phyloP scores from a whole-genome alignment of 2,797 vertebrate genomes.

The Lagodon rhomboides region DNA sequence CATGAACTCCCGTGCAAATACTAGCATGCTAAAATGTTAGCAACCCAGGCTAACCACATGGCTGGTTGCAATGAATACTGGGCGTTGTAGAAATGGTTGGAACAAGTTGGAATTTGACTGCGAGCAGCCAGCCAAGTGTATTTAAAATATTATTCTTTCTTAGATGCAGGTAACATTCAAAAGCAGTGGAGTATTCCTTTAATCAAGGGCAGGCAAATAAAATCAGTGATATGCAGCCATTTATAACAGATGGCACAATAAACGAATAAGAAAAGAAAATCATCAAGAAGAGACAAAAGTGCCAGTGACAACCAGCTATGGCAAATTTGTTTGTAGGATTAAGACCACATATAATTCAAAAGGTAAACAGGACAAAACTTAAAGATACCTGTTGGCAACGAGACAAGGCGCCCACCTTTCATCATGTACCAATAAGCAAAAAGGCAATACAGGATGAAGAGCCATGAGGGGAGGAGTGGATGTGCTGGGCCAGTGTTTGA shows the following conservation, averaged over 20 bases:
- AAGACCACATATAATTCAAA: constrained; percentile 53
- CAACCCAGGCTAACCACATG: not conserved
- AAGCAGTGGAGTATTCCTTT: constrained; percentile 69
- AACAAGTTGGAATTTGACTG: constrained; percentile 13
- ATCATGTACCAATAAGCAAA: constrained; percentile 71
- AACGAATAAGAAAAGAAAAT: constrained; percentile 30
- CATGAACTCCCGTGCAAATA: not conserved
- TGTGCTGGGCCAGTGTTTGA: constrained; percentile 73
- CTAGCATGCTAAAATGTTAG: constrained; percentile 21
- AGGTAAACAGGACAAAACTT: constrained; percentile 54
- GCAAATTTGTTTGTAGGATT: constrained; percentile 59
- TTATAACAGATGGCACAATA: constrained; percentile 68
- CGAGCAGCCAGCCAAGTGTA: not conserved
- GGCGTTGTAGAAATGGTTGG: constrained; percentile 13
- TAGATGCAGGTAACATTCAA: constrained; percentile 43
- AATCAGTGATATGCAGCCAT: constrained; percentile 69
- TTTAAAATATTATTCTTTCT: not conserved
- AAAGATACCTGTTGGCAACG: constrained; percentile 65
- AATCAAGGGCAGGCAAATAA: constrained; percentile 67
- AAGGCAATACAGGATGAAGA: constrained; percentile 74
- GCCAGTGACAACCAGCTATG: constrained; percentile 72
- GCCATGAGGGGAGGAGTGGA: constrained; percentile 53
- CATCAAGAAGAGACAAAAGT: constrained; percentile 49
- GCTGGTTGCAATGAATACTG: constrained; percentile 20
- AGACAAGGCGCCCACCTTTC: constrained; percentile 66